Evolutionary conservation across 2,113 vertebrate genomes (phyloP).

Genomic region (Salminus brasiliensis): DNA sequence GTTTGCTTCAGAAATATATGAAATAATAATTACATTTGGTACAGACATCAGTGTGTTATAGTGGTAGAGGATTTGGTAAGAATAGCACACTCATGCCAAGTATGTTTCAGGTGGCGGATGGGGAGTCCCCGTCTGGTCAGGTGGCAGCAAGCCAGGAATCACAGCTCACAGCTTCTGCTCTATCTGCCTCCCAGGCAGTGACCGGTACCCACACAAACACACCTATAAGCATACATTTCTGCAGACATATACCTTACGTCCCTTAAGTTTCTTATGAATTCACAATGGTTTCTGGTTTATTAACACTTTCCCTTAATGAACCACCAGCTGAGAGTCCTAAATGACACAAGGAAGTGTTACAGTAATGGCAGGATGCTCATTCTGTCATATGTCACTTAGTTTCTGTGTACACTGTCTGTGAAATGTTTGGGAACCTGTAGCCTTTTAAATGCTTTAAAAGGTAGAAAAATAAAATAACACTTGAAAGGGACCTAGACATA

Average conservation of each 20-base stretch:
- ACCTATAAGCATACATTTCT: background rate
- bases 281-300: background rate
- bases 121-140: conserved; percentile 76
- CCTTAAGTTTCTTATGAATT: no score
- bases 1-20: no score
- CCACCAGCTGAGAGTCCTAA: no score
- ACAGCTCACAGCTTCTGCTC: conserved; percentile 80
- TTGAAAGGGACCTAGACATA: no score
- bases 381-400: background rate
- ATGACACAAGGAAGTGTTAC: background rate
- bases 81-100: background rate
- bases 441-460: no score
- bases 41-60: no score
- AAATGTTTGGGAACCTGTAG: background rate
- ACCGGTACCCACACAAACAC: conserved; percentile 35
- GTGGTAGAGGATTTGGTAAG: background rate
- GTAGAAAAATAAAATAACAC: no score
- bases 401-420: background rate
- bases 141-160: conserved; percentile 82
- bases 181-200: conserved; percentile 88
- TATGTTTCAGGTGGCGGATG: conserved; percentile 84
- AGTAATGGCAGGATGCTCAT: no score
- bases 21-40: no score
- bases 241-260: background rate
- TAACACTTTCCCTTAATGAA: background rate